Conservation (phyloP, 2,113 vertebrate genomes). For the Furnarius figulus region DNA sequence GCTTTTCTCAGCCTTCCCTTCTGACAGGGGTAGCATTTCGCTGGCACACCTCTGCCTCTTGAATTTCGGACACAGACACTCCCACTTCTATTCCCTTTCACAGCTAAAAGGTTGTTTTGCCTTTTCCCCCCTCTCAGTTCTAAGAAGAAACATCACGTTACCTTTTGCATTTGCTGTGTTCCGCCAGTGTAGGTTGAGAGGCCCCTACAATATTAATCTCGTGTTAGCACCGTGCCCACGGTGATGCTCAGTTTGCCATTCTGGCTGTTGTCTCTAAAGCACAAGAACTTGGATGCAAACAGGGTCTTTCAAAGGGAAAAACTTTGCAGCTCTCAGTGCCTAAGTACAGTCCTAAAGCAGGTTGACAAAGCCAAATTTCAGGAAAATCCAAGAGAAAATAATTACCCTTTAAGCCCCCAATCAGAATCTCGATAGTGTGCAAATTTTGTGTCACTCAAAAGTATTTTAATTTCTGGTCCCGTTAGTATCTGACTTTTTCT, state of each 20-base stretch:
- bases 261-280: background rate
- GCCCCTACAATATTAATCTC: slow-evolving; percentile 48
- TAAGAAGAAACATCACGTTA: slow-evolving; percentile 41
- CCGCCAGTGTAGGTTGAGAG: background rate
- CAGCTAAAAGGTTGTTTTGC: slow-evolving; percentile 41
- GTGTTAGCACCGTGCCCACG: background rate
- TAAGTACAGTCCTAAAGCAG: background rate
- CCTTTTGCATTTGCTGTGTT: slow-evolving; percentile 58
- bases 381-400: background rate
- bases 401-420: background rate
- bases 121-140: background rate
- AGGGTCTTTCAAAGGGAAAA: background rate
- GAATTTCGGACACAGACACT: background rate
- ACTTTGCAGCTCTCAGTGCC: background rate
- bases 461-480: background rate
- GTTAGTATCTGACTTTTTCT: background rate
- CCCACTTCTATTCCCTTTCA: slow-evolving; percentile 7
- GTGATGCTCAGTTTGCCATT: background rate
- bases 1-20: background rate
- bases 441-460: background rate
- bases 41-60: background rate
- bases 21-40: background rate
- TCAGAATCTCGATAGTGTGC: background rate
- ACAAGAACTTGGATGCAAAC: background rate
- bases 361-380: background rate